A percentile compares a stretch with the other conserved stretches of the same genome.
Conservation (phyloP, 2,888 invertebrate species). For the Thumatha senex region DNA sequence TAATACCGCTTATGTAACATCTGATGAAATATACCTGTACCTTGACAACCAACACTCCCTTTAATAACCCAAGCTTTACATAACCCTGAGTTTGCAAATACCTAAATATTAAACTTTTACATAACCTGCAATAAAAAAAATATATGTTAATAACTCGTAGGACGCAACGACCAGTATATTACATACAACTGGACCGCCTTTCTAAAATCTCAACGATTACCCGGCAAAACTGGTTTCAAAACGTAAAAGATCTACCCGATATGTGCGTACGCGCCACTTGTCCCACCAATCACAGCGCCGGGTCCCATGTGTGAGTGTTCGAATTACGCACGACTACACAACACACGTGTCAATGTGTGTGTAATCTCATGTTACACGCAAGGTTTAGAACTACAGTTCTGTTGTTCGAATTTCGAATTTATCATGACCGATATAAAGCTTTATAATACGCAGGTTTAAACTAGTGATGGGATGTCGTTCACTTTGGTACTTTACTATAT, state of each 20-base stretch:
- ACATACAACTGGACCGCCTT: slow-evolving; percentile 66
- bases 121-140: slow-evolving; percentile 42
- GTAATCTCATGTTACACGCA: slow-evolving; percentile 26
- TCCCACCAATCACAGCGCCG: slow-evolving; percentile 45
- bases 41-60: slow-evolving; percentile 2
- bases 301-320: slow-evolving; percentile 39
- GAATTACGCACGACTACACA: slow-evolving; percentile 27
- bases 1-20: too few species aligned
- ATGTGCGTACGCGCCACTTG: slow-evolving; percentile 58
- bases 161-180: slow-evolving; percentile 50
- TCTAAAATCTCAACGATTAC: slow-evolving; percentile 80
- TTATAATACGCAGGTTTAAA: slow-evolving; percentile 6
- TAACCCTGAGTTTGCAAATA: slow-evolving; percentile 18
- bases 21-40: background rate
- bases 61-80: background rate
- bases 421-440: slow-evolving; percentile 12
- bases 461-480: slow-evolving; percentile 51
- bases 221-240: slow-evolving; percentile 70
- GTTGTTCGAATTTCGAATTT: slow-evolving; percentile 42
- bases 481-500: slow-evolving; percentile 20
- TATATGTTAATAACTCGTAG: slow-evolving; percentile 38
- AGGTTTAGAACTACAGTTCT: slow-evolving; percentile 9
- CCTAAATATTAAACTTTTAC: slow-evolving; percentile 42
- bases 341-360: slow-evolving; percentile 34
- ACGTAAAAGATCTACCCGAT: slow-evolving; percentile 48